Conservation (phyloP, 2,888 invertebrate species). For the Disparrhopalites patrizii region DNA sequence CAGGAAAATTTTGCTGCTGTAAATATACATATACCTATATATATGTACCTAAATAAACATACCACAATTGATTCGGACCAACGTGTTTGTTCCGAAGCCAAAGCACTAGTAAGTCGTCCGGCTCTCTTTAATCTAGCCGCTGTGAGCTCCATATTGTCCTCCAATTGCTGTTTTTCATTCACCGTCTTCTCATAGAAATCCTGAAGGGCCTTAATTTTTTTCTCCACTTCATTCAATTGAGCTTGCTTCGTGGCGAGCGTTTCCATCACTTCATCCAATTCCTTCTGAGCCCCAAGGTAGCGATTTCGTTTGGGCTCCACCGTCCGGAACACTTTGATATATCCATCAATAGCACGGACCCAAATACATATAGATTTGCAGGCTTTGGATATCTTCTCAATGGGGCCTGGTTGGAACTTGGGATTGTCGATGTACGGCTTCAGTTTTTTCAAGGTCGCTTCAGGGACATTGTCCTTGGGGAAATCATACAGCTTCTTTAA, state of each 20-base stretch:
- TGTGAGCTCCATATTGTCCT: slow-evolving; percentile 71
- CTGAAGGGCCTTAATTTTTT: slow-evolving; percentile 59
- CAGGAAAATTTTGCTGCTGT: background rate
- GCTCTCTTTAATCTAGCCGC: slow-evolving; percentile 74
- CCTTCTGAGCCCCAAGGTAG: slow-evolving; percentile 56
- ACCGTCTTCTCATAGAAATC: slow-evolving; percentile 68
- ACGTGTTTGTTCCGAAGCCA: slow-evolving; percentile 78
- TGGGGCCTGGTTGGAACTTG: slow-evolving; percentile 77
- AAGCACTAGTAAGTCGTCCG: slow-evolving; percentile 76
- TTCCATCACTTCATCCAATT: slow-evolving; percentile 70
- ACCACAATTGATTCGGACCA: slow-evolving; percentile 74
- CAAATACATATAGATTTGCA: slow-evolving; percentile 88
- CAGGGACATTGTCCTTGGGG: slow-evolving; percentile 81
- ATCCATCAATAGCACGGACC: slow-evolving; percentile 86
- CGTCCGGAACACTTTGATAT: slow-evolving; percentile 77
- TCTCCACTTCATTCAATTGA: slow-evolving; percentile 75
- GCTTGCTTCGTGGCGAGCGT: slow-evolving; percentile 74
- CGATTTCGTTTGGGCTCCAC: slow-evolving; percentile 79
- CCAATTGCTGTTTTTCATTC: slow-evolving; percentile 68
- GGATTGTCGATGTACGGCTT: slow-evolving; percentile 78
- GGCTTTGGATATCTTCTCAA: slow-evolving; percentile 80
- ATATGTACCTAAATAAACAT: no score
- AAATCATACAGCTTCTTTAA: slow-evolving; percentile 75
- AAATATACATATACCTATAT: background rate
- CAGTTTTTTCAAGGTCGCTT: slow-evolving; percentile 69